A percentile compares a stretch with the other conserved stretches of the same genome.
Evolutionary conservation across 2,888 invertebrate genomes (phyloP).

Genomic region (Dinocampus coccinellae): DNA sequence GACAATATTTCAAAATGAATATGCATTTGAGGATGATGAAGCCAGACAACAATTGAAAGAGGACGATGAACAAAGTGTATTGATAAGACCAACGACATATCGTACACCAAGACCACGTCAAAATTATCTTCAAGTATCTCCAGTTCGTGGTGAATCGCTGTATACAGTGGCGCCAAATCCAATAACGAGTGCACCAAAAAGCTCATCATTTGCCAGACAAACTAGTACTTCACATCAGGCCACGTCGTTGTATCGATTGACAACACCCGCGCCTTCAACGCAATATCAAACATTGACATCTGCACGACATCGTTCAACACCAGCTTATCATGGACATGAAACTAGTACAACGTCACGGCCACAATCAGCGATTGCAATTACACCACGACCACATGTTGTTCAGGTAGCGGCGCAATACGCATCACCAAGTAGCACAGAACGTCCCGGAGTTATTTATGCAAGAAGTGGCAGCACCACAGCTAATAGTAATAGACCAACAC

Average conservation of each 20-base stretch:
- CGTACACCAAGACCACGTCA: constrained; percentile 64
- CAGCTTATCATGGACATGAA: constrained; percentile 58
- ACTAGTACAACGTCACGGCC: constrained; percentile 59
- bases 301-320: constrained; percentile 56
- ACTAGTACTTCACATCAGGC: constrained; percentile 71
- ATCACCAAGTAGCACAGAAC: constrained; percentile 68
- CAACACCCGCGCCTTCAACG: constrained; percentile 71
- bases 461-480: constrained; percentile 61
- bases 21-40: constrained; percentile 69
- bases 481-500: constrained; percentile 56
- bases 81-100: constrained; percentile 67
- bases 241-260: constrained; percentile 66
- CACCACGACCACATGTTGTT: constrained; percentile 71
- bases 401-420: constrained; percentile 66
- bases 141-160: constrained; percentile 55
- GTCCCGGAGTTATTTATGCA: constrained; percentile 62
- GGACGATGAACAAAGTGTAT: constrained; percentile 74
- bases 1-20: constrained; percentile 80
- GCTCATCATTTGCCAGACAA: constrained; percentile 51
- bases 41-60: constrained; percentile 75
- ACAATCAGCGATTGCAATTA: constrained; percentile 71
- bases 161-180: constrained; percentile 63
- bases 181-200: constrained; percentile 73
- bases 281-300: constrained; percentile 77
- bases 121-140: constrained; percentile 53